phyloP scores from a whole-genome alignment of 2,888 invertebrate species.

The Lordiphosa fenestrarum region DNA sequence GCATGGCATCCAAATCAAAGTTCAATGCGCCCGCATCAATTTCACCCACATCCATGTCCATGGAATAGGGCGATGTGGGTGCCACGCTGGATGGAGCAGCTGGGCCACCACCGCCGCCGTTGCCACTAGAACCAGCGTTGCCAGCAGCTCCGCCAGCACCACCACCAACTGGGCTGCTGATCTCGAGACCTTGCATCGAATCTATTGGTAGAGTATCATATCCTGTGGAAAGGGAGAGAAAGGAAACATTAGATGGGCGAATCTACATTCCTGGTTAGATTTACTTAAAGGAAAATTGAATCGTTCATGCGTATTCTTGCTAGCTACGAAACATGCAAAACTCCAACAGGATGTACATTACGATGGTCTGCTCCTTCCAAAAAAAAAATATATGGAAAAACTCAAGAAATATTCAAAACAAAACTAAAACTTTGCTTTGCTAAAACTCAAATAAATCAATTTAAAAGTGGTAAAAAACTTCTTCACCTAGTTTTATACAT shows the following conservation, averaged over 20 bases:
- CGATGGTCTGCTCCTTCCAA: no score
- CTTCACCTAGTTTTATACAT: no score
- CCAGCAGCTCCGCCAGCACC: constrained; percentile 65
- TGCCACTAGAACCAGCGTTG: constrained; percentile 37
- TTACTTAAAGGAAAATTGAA: no score
- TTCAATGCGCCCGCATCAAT: constrained; percentile 88
- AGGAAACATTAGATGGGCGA: constrained; percentile 1
- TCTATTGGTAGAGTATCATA: constrained; percentile 99
- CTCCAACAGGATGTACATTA: no score
- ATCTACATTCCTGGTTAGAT: not conserved
- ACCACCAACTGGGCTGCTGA: constrained; percentile 83
- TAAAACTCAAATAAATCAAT: no score
- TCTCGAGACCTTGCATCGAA: constrained; percentile 96
- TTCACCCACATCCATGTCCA: constrained; percentile 93
- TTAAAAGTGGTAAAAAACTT: no score
- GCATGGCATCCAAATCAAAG: constrained; percentile 89
- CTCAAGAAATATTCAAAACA: no score
- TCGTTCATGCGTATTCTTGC: no score
- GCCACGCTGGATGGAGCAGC: constrained; percentile 78
- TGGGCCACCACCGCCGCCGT: constrained; percentile 46
- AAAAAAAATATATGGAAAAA: no score
- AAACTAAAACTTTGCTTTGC: no score
- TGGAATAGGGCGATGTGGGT: constrained; percentile 85
- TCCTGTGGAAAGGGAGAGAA: constrained; percentile 82
- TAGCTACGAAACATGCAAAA: no score